These are phyloP conservation scores for Myotis brandtii DNA, from an alignment of 2,113 vertebrate species.

Conservation along the genomic window DNA sequence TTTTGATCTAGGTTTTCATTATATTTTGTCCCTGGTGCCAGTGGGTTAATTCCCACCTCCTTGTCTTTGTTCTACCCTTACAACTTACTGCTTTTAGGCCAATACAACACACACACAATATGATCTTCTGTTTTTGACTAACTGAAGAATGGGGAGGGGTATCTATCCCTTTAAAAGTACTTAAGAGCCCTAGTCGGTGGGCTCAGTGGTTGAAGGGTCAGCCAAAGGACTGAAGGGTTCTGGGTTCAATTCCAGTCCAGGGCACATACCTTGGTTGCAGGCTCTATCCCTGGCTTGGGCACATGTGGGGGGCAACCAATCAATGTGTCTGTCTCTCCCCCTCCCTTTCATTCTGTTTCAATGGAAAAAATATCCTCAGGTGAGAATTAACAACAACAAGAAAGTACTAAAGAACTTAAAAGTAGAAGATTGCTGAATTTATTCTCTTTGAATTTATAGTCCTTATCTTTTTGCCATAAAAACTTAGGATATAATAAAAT, in stretches of 20 bases:
- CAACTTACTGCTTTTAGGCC: neutral
- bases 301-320: no score
- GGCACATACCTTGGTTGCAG: no score
- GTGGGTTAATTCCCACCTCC: neutral
- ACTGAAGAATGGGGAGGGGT: neutral
- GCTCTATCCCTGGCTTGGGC: no score
- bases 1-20: slow-evolving; percentile 63
- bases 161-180: neutral
- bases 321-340: no score
- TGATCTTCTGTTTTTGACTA: neutral
- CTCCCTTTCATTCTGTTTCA: no score
- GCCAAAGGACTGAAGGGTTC: no score
- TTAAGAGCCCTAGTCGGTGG: neutral
- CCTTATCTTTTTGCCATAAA: slow-evolving; percentile 7
- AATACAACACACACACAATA: neutral
- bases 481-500: neutral
- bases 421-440: neutral
- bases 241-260: no score
- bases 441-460: neutral
- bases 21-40: slow-evolving; percentile 57
- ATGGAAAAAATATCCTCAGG: no score
- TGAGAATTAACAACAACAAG: no score
- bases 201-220: no score
- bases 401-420: neutral
- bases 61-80: slow-evolving; percentile 35